Evolutionary conservation across 2,888 invertebrate species (phyloP).

Genomic region (Lordiphosa andalusiaca): DNA sequence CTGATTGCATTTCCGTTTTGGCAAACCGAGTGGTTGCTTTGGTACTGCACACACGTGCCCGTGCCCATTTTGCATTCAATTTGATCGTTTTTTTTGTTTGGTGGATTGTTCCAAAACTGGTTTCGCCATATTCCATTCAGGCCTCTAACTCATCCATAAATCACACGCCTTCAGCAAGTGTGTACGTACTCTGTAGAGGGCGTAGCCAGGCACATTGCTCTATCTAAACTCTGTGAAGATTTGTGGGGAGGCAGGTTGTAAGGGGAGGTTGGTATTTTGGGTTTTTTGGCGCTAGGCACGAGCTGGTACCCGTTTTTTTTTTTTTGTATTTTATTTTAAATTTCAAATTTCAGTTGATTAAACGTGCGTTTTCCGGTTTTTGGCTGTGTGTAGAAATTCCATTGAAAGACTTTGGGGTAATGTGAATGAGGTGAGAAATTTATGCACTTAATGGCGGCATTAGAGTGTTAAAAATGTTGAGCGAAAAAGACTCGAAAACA

Average conservation of each 20-base stretch:
- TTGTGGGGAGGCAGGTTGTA: background rate
- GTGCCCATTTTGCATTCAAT: too few relatives aligned
- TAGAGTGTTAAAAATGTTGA: too few relatives aligned
- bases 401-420: too few relatives aligned
- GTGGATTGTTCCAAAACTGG: too few relatives aligned
- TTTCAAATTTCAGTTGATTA: slow-evolving; percentile 17
- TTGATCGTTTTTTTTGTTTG: too few relatives aligned
- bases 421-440: too few relatives aligned
- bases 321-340: slow-evolving; percentile 9
- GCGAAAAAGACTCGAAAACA: too few relatives aligned
- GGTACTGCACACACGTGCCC: too few relatives aligned
- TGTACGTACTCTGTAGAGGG: background rate
- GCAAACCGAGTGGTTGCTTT: slow-evolving; percentile 28
- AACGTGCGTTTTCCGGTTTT: slow-evolving; percentile 18
- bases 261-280: slow-evolving; percentile 19
- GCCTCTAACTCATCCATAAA: background rate
- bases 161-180: background rate
- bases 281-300: slow-evolving; percentile 66
- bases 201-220: slow-evolving; percentile 1
- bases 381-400: background rate
- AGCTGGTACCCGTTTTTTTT: slow-evolving; percentile 66
- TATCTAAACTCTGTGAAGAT: background rate
- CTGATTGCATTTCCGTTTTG: slow-evolving; percentile 68
- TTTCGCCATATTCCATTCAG: too few relatives aligned
- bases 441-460: too few relatives aligned